phyloP scores from a whole-genome alignment of 92 coral and sea anemone species.

The Palythoa caribaeorum region DNA sequence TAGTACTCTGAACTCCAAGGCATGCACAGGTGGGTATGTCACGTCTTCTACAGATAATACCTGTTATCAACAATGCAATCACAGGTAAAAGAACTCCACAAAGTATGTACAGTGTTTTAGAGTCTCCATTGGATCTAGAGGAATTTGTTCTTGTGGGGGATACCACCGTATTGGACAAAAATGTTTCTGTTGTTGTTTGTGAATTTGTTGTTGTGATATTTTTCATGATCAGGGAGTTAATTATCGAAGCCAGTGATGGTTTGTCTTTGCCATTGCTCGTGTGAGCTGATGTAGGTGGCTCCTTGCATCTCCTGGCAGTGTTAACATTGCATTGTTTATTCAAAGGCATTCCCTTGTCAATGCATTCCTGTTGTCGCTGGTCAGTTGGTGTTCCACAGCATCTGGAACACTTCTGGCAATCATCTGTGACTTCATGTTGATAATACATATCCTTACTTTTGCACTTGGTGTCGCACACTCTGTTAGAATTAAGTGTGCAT shows the following conservation, averaged over 20 bases:
- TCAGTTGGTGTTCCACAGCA: constrained; percentile 78
- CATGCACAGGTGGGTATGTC: too few relatives aligned
- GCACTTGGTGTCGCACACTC: constrained; percentile 71
- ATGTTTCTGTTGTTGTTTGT: not conserved
- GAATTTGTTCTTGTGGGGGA: not conserved
- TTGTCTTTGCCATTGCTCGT: not conserved
- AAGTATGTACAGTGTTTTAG: too few relatives aligned
- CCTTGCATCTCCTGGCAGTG: constrained; percentile 9
- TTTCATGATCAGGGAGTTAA: too few relatives aligned
- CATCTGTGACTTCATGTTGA: constrained; percentile 16
- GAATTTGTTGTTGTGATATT: not conserved
- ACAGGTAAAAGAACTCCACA: too few relatives aligned
- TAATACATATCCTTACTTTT: constrained; percentile 66
- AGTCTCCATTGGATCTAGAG: too few relatives aligned
- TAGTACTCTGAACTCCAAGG: too few relatives aligned
- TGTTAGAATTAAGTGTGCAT: constrained; percentile 49
- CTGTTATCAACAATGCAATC: too few relatives aligned
- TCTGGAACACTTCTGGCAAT: constrained; percentile 74
- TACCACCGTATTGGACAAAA: not conserved
- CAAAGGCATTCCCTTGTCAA: constrained; percentile 64
- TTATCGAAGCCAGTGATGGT: not conserved
- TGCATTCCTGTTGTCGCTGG: constrained; percentile 60
- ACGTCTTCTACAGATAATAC: too few relatives aligned
- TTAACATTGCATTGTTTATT: constrained; percentile 65
- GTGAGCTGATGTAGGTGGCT: not conserved